Percentiles rank a stretch among this genome's conserved stretches.
phyloP scores from a whole-genome alignment of 2,888 invertebrate species.

The Norana najaformis region DNA sequence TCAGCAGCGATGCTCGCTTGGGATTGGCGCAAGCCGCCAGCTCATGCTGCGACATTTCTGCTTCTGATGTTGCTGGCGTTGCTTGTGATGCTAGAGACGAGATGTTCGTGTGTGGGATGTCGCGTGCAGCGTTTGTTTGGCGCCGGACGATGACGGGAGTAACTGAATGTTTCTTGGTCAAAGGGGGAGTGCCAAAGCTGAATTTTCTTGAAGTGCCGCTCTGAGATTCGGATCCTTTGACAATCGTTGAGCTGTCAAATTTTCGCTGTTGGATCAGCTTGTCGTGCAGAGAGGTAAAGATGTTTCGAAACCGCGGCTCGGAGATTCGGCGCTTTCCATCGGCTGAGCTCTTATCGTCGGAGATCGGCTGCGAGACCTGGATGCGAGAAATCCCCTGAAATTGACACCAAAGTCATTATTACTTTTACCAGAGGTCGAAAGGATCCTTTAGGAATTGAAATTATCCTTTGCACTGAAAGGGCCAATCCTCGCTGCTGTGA shows the following conservation, averaged over 20 bases:
- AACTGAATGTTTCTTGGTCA: background rate
- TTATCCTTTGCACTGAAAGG: too few species aligned
- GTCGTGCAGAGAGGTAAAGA: background rate
- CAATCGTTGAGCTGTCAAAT: background rate
- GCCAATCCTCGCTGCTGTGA: too few species aligned
- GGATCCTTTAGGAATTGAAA: too few species aligned
- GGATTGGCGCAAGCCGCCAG: background rate
- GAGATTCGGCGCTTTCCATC: background rate
- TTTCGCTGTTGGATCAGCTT: conserved; percentile 13
- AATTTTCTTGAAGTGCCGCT: background rate
- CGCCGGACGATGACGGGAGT: background rate
- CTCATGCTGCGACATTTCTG: background rate
- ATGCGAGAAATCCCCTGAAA: background rate
- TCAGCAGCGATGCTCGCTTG: background rate
- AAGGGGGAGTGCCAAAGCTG: background rate
- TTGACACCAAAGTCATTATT: too few species aligned
- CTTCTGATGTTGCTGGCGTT: background rate
- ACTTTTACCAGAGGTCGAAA: too few species aligned
- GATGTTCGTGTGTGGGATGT: background rate
- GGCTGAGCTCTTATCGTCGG: background rate
- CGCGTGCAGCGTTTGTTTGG: background rate
- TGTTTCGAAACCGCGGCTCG: background rate
- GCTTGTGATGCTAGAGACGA: background rate
- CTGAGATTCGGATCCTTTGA: background rate
- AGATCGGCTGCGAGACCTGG: background rate